Base-by-base conservation (phyloP, 2,888 invertebrate genomes). In the Polydesmus complanatus region DNA sequence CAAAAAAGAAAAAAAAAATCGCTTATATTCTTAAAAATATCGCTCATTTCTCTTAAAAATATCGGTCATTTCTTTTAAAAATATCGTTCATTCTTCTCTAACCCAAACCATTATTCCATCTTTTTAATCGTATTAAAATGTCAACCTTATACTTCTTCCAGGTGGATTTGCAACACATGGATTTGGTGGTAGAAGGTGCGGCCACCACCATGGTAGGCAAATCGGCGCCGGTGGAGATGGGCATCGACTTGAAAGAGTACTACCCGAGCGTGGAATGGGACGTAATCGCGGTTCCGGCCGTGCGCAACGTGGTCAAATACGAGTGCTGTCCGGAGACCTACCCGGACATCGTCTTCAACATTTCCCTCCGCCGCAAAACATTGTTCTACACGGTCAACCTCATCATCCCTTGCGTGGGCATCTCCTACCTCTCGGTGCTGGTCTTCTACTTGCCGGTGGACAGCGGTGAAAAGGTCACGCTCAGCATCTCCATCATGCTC, bases 261-360 rank as follows among this genome's bases (percentile, higher is more conserved):
- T 92, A 92, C 79, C 89, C 93, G 74, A 93, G 93, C 70, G 95
- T 95, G 63, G 96, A 97, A 78, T 97, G 96, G 97, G 96, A 96
- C 77, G 92, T 78, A 27, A 86, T 96, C 83, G 83, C 87, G 65
- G 92, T 91, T 67, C 91, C 91, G 61, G 92, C 91, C 51, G 85
- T 85, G 65, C 80, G 91, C 68, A 88, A 91, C 74, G 91, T 91
- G 73, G 89, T 89, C 74, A 90, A 88, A 77, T 92, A 96, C 80
- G 90, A 90, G 70, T 96, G 96, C 78, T 96, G 96, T 76, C 89
- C 91, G 74, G 90, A 95, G 75, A 95, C 95, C 63, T 97, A 91
- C 73, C 87, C 90, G 61, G 97, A 97, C 78, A 95, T 98, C 72
- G 93, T 94, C 69, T 98, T 97, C 79, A 92, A 96, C 78, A 86